Percentiles rank a stretch among this genome's conserved stretches.
These are phyloP conservation scores for Drosophila fulvimacula DNA, from an alignment of 2,888 invertebrate species.

Conservation along the genomic window DNA sequence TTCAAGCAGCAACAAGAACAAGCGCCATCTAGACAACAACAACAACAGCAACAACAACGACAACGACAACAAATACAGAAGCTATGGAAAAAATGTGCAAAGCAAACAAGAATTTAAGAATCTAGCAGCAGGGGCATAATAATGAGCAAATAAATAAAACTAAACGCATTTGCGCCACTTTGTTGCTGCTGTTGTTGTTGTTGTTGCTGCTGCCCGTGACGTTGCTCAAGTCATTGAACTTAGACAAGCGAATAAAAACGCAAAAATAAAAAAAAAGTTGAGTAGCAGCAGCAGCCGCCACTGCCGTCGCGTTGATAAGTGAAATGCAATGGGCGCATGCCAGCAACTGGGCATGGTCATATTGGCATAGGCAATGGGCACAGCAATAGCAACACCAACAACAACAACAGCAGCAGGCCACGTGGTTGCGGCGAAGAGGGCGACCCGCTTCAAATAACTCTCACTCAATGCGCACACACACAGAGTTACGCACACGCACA, in stretches of 20 bases:
- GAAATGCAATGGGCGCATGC: constrained; percentile 72
- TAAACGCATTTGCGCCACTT: constrained; percentile 80
- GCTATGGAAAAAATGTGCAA: constrained; percentile 64
- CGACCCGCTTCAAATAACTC: constrained; percentile 59
- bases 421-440: constrained; percentile 52
- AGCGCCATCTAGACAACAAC: constrained; percentile 23
- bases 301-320: constrained; percentile 63
- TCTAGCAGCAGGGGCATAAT: constrained; percentile 70
- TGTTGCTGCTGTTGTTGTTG: constrained; percentile 51
- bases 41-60: constrained; percentile 19
- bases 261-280: constrained; percentile 46
- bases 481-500: constrained; percentile 18
- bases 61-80: constrained; percentile 43
- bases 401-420: constrained; percentile 37
- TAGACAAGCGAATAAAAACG: constrained; percentile 70
- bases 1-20: constrained; percentile 27
- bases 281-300: constrained; percentile 24
- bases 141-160: constrained; percentile 79
- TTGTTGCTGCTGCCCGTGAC: constrained; percentile 76
- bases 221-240: constrained; percentile 83
- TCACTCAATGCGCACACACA: constrained; percentile 55
- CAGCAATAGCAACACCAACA: constrained; percentile 22
- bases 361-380: constrained; percentile 61
- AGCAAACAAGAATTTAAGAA: constrained; percentile 72
- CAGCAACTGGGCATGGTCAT: constrained; percentile 55